phyloP scores from a whole-genome alignment of 64 coral and sea anemone species.

The Cladopsammia gracilis region DNA sequence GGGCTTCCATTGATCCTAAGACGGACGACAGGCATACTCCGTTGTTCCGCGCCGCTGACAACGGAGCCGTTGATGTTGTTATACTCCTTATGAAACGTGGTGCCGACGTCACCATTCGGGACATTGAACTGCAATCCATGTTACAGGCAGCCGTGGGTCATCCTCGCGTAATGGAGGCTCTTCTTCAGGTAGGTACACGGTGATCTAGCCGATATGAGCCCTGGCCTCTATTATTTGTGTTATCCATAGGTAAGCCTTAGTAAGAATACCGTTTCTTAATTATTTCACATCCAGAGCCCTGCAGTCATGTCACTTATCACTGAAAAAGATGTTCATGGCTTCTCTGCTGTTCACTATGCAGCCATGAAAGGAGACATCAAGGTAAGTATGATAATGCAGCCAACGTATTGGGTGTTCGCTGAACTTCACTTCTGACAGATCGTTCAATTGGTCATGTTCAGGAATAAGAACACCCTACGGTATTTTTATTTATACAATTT shows the following conservation, averaged over 20 bases:
- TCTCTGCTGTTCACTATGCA: constrained; percentile 62
- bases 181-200: not conserved
- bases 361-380: constrained; percentile 53
- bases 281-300: constrained; percentile 49
- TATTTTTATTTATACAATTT: too few species aligned
- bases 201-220: too few species aligned
- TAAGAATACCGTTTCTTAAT: too few species aligned
- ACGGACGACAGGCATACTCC: constrained; percentile 24
- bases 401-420: too few species aligned
- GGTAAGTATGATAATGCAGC: too few species aligned
- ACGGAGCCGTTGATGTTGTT: constrained; percentile 15
- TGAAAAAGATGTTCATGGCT: constrained; percentile 59
- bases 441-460: too few species aligned
- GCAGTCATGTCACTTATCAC: constrained; percentile 52
- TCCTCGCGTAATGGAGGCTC: constrained; percentile 23
- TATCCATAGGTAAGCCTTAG: too few species aligned
- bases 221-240: too few species aligned
- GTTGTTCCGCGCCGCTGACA: not conserved
- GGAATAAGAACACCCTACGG: too few species aligned
- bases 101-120: constrained; percentile 54
- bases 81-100: constrained; percentile 41
- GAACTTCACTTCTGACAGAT: too few species aligned
- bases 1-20: constrained; percentile 12
- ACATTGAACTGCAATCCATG: constrained; percentile 32
- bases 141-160: constrained; percentile 33